Evolutionary conservation across 2,888 invertebrate species (phyloP).

Genomic region (Dysmachus trigonus): DNA sequence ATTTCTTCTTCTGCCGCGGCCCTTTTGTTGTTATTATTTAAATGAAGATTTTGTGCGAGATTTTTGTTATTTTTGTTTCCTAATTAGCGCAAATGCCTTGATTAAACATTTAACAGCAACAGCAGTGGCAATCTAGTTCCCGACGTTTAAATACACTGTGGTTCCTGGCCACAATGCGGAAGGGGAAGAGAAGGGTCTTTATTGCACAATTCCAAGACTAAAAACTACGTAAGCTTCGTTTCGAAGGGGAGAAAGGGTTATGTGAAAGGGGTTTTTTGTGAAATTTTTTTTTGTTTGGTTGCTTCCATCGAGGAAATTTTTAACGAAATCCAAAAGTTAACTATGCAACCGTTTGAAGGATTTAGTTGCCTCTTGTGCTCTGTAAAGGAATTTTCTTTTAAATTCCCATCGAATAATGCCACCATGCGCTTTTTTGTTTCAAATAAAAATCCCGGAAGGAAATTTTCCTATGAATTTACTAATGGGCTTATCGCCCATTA

Average conservation of each 20-base stretch:
- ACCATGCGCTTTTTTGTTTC: background rate
- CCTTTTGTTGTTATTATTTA: constrained; percentile 4
- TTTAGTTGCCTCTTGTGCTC: background rate
- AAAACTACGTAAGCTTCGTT: background rate
- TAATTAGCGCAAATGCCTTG: constrained; percentile 50
- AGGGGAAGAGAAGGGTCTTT: background rate
- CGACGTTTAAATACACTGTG: constrained; percentile 35
- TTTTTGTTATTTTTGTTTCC: constrained; percentile 42
- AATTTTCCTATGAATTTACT: background rate
- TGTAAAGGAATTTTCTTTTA: background rate
- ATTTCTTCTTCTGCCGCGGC: background rate
- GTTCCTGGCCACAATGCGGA: background rate
- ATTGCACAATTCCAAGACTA: background rate
- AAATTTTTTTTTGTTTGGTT: background rate
- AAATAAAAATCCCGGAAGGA: background rate
- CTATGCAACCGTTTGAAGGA: background rate
- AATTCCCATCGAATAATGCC: background rate
- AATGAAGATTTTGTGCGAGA: constrained; percentile 20
- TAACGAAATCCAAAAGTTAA: constrained; percentile 3
- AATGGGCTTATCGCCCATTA: background rate
- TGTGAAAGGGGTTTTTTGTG: background rate
- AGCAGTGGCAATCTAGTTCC: constrained; percentile 43
- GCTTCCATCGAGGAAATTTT: background rate
- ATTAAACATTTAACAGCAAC: constrained; percentile 44
- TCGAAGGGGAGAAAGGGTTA: background rate